phyloP scores from a whole-genome alignment of 2,797 vertebrate genomes.

The Triplophysa bombifrons region DNA sequence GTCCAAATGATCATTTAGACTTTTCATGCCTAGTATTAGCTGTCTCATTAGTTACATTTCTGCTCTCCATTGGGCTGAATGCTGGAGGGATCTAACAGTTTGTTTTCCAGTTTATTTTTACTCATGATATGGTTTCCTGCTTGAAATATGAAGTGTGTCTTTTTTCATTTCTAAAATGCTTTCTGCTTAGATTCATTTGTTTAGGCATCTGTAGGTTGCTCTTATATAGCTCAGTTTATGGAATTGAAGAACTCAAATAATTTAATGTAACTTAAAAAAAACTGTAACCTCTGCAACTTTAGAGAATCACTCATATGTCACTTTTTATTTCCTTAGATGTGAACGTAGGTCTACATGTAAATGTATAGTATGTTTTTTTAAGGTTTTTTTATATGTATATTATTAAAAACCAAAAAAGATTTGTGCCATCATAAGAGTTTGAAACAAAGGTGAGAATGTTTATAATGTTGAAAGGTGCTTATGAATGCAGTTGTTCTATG shows the following conservation, averaged over 20 bases:
- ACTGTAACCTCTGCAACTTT: no score
- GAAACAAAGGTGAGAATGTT: no score
- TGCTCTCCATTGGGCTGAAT: neutral
- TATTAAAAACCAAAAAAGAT: no score
- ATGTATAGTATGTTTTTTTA: no score
- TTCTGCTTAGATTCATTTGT: neutral
- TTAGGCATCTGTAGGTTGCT: neutral
- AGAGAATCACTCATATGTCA: no score
- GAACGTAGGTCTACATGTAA: no score
- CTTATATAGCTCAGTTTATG: neutral
- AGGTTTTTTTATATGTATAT: no score
- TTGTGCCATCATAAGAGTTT: no score
- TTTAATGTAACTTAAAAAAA: no score
- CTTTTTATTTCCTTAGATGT: no score
- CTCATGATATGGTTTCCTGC: neutral
- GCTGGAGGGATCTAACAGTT: neutral
- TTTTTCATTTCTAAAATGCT: neutral
- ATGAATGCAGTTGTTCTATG: no score
- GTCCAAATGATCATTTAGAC: conserved; percentile 24
- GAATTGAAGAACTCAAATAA: neutral
- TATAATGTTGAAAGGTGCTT: no score
- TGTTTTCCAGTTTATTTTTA: neutral
- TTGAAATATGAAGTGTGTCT: neutral
- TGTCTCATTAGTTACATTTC: conserved; percentile 27
- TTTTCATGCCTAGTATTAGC: conserved; percentile 15